Evolutionary conservation across 2,113 vertebrate genomes (phyloP), one percentile per base, ranked within the genome.

Genomic region (Hemibagrus wyckioides): DNA sequence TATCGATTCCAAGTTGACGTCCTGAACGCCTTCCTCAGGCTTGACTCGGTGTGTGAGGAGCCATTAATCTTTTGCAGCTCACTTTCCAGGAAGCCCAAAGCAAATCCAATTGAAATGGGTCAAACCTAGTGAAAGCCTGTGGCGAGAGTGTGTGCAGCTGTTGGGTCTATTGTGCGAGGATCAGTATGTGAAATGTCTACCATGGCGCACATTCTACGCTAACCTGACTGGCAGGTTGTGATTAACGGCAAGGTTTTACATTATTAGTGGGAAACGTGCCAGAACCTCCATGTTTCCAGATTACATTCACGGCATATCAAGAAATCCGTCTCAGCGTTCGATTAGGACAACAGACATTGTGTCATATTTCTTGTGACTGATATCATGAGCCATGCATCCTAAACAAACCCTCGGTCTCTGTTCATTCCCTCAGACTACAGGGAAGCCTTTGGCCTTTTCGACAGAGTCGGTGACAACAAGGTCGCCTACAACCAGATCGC

Each of bases 361-460:
- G 17, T 36, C n/a, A 33, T n/a, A 15, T 80, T 33, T 50, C 28
- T 50, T 30, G 2, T 6, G 52, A 52, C 30, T 48, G 41, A 25
- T 30, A 52, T 30, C 7, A 56, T 56, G 23, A 13, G 23, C 28
- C 30, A 33, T 0, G 11, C 9, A 57, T 30, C 44, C n/a, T 57
- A 11, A 25, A 30, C 14, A 57, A 36, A 57, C 52, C 8, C 21
- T 87, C 44, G 67, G 15, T 86, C 39, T 59, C 19, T 61, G 91
- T 76, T 89, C 65, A 3, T 7, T 52, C 7, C 25, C 85, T 71
- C 94, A 99, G 98, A 99, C 89, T 99, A 98, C 96, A 99, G 95
- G 93, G 98, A 99, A 94, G 98, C 98, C 28, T 99, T 99, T 88
- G 97, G 98, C 89, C 97, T 99, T 91, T 99, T 98, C 79, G 98